Conservation (phyloP, 2,797 vertebrate species). For the Poeciliopsis gracilis region DNA sequence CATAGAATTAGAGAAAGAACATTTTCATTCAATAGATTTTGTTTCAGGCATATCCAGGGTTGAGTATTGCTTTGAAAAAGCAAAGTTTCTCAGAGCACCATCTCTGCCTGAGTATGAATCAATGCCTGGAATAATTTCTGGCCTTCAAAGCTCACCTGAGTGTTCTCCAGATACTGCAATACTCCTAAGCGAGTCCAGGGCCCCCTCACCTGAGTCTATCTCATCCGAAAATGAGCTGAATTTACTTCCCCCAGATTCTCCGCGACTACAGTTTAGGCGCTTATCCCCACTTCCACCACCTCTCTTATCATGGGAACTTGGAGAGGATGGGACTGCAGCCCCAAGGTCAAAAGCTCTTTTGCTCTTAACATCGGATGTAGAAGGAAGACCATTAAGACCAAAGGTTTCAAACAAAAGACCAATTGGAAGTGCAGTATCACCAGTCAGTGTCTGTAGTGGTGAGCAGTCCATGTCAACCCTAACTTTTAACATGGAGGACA, state of each 20-base stretch:
- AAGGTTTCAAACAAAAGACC: constrained; percentile 73
- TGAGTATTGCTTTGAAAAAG: constrained; percentile 32
- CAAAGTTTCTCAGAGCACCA: constrained; percentile 8
- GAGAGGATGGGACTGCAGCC: constrained; percentile 4
- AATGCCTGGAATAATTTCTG: constrained; percentile 26
- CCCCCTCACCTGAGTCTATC: constrained; percentile 66
- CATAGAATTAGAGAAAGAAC: constrained; percentile 30
- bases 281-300: constrained; percentile 71
- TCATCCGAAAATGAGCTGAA: constrained; percentile 59
- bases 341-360: not conserved
- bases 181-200: constrained; percentile 54
- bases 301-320: constrained; percentile 53
- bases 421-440: constrained; percentile 70
- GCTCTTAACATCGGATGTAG: constrained; percentile 36
- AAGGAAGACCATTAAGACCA: constrained; percentile 67
- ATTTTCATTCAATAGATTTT: constrained; percentile 17
- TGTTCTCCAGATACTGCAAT: constrained; percentile 25
- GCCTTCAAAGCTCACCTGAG: constrained; percentile 37
- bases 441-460: constrained; percentile 51
- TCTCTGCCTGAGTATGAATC: constrained; percentile 18
- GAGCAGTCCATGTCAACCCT: constrained; percentile 58
- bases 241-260: constrained; percentile 65
- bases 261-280: constrained; percentile 62
- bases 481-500: constrained; percentile 61
- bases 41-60: constrained; percentile 6